These are phyloP conservation scores for Hippolais icterina DNA, from an alignment of 2,113 vertebrate genomes.

Conservation along the genomic window DNA sequence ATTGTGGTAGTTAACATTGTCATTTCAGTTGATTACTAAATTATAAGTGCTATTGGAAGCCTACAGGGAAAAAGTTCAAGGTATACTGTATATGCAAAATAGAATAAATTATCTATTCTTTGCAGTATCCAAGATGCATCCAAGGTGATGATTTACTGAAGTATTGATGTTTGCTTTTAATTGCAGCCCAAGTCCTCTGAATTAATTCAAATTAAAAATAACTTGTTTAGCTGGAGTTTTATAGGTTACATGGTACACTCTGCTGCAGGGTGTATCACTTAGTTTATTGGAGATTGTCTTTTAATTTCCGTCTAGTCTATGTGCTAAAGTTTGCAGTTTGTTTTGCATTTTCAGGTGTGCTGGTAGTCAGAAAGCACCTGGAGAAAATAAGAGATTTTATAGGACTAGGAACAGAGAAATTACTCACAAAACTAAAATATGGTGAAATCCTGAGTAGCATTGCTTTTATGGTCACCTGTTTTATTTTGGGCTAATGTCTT, in stretches of 20 bases:
- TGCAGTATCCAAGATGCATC: background rate
- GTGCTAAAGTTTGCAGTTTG: background rate
- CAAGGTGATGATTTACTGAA: background rate
- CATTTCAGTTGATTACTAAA: conserved; percentile 62
- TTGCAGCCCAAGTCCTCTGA: background rate
- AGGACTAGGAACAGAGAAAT: background rate
- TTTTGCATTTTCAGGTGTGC: background rate
- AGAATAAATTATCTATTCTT: conserved; percentile 8
- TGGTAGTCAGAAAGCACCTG: background rate
- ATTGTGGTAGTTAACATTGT: conserved; percentile 37
- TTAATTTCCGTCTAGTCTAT: background rate
- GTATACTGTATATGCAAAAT: conserved; percentile 32
- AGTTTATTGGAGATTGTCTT: background rate
- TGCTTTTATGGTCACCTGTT: background rate
- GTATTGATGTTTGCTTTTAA: background rate
- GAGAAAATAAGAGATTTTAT: background rate
- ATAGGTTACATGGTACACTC: background rate
- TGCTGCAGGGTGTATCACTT: background rate
- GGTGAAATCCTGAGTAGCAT: background rate
- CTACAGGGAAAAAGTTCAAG: conserved; percentile 23
- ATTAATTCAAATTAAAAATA: background rate
- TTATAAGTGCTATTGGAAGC: conserved; percentile 50
- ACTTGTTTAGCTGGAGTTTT: background rate
- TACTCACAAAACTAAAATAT: background rate
- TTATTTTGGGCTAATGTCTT: background rate